phyloP scores from a whole-genome alignment of 2,888 invertebrate genomes.

The Ochropacha duplaris region DNA sequence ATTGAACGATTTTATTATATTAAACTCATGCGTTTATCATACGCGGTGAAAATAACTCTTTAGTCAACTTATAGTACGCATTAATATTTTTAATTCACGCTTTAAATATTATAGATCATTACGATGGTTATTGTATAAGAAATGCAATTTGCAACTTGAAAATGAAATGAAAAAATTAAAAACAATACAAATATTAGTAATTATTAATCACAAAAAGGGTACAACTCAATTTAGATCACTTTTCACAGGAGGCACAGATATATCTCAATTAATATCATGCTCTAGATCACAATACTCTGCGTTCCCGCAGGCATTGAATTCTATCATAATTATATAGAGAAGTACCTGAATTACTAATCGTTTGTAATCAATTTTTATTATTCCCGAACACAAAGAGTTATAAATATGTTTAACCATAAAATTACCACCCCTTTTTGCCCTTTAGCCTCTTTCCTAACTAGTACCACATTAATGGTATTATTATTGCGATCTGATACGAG shows the following conservation, averaged over 20 bases:
- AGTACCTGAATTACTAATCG: neutral
- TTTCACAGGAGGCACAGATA: too few species aligned
- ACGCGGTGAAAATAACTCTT: neutral
- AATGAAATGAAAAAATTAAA: too few species aligned
- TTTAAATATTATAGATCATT: neutral
- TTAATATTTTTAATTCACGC: too few species aligned
- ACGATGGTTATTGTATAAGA: neutral
- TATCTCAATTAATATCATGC: neutral
- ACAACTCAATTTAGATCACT: too few species aligned
- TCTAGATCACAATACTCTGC: neutral
- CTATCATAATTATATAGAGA: neutral
- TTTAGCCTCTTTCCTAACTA: neutral
- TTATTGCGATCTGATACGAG: neutral
- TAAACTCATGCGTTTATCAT: neutral
- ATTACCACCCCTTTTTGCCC: neutral
- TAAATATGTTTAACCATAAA: neutral
- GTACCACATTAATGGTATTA: neutral
- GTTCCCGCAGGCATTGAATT: neutral
- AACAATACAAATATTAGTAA: too few species aligned
- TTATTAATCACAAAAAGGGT: too few species aligned
- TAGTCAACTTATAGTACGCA: neutral
- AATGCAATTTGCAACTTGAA: too few species aligned
- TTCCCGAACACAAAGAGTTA: neutral
- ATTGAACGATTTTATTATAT: neutral
- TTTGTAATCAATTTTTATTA: neutral